A percentile compares a stretch with the other conserved stretches of the same genome.
Conservation (phyloP, 2,797 vertebrate species). For the Cryptoblepharus egeriae region DNA sequence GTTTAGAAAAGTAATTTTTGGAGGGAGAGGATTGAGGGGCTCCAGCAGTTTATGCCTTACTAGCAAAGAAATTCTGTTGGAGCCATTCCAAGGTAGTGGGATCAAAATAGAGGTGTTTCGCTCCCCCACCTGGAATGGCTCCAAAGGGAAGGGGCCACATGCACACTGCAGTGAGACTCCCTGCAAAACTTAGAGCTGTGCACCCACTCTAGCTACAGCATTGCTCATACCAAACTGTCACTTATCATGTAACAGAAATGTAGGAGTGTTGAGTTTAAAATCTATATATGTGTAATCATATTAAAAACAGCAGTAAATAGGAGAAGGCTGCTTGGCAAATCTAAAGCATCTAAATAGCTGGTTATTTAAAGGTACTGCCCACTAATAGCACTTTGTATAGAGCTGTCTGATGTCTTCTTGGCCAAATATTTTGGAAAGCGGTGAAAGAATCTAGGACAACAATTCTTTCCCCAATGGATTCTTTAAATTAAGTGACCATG, state of each 20-base stretch:
- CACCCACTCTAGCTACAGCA: too few relatives aligned
- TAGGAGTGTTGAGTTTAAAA: constrained; percentile 6
- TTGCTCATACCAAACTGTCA: not conserved
- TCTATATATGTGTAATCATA: constrained; percentile 7
- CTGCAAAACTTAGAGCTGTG: too few relatives aligned
- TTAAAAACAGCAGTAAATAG: constrained; percentile 25
- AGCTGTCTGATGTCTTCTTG: constrained; percentile 28
- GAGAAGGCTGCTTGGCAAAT: constrained; percentile 33
- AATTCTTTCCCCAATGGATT: constrained; percentile 34
- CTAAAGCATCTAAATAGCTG: constrained; percentile 28
- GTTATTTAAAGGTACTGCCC: constrained; percentile 19
- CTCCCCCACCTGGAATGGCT: too few relatives aligned
- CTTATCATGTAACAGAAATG: not conserved
- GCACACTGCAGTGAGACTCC: too few relatives aligned
- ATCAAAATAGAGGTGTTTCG: too few relatives aligned
- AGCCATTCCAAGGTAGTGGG: too few relatives aligned
- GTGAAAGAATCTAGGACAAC: not conserved
- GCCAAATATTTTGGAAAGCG: constrained; percentile 29
- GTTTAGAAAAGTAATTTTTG: too few relatives aligned
- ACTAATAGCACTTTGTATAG: constrained; percentile 29
- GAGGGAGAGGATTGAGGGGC: too few relatives aligned
- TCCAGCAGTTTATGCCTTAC: too few relatives aligned
- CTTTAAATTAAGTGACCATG: constrained; percentile 64
- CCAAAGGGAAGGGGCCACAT: too few relatives aligned
- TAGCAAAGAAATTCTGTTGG: too few relatives aligned